Evolutionary conservation across 2,113 vertebrate species (phyloP).

Genomic region (Cardinalis cardinalis): DNA sequence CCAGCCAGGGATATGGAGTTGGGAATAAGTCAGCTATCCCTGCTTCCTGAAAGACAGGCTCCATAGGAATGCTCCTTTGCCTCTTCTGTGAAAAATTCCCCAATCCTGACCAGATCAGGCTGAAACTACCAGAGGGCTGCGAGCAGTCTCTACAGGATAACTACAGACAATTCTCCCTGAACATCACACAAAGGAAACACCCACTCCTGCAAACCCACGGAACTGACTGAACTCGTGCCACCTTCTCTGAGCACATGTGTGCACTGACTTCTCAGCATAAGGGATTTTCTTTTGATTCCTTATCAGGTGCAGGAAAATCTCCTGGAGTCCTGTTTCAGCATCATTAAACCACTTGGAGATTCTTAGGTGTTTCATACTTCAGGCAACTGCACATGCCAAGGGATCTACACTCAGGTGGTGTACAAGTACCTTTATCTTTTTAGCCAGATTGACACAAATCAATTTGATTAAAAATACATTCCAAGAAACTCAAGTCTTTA

Average conservation of each 20-base stretch:
- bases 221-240: not conserved
- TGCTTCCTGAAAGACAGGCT: accelerated
- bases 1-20: accelerated
- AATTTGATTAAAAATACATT: not conserved
- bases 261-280: not conserved
- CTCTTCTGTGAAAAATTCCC: not conserved
- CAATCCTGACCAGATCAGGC: not conserved
- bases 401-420: not conserved
- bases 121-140: not conserved
- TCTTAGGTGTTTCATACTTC: not conserved
- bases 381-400: not conserved
- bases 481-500: not conserved
- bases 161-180: not conserved
- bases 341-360: not conserved
- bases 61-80: not conserved
- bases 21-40: accelerated
- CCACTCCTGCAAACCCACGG: accelerated
- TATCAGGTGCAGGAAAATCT: not conserved
- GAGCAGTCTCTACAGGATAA: not conserved
- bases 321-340: not conserved
- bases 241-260: not conserved
- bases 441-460: not conserved
- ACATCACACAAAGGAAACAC: too few relatives aligned
- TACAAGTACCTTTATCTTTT: not conserved
- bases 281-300: not conserved